These are phyloP conservation scores for Acromyrmex heyeri DNA, from an alignment of 1,140 invertebrate species.

Conservation along the genomic window DNA sequence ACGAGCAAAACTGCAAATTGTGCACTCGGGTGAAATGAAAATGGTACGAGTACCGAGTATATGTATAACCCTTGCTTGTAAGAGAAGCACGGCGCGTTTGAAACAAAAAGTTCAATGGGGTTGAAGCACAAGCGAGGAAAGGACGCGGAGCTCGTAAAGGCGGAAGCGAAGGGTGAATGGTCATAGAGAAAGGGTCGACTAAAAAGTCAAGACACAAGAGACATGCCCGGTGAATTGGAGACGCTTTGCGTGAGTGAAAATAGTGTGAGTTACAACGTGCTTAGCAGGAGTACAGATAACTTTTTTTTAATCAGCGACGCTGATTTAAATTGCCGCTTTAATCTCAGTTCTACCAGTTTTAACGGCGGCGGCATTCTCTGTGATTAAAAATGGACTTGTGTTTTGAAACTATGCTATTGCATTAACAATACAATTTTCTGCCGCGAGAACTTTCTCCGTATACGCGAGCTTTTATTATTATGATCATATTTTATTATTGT, in stretches of 20 bases:
- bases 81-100: slow-evolving; percentile 52
- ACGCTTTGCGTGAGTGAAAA: slow-evolving; percentile 29
- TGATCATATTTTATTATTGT: slow-evolving; percentile 1
- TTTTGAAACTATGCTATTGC: slow-evolving; percentile 55
- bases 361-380: background rate
- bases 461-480: background rate
- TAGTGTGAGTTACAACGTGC: slow-evolving; percentile 1
- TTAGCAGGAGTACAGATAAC: slow-evolving; percentile 20
- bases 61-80: slow-evolving; percentile 49
- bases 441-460: background rate
- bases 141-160: background rate
- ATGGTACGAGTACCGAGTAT: slow-evolving; percentile 60
- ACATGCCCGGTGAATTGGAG: slow-evolving; percentile 53
- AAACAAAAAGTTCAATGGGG: slow-evolving; percentile 52
- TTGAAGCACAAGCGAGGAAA: slow-evolving; percentile 17
- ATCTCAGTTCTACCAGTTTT: slow-evolving; percentile 34
- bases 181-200: slow-evolving; percentile 42
- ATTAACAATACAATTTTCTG: slow-evolving; percentile 52
- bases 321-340: slow-evolving; percentile 34
- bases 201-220: slow-evolving; percentile 69
- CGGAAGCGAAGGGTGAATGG: slow-evolving; percentile 23
- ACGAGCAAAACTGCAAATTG: slow-evolving; percentile 80
- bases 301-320: slow-evolving; percentile 36
- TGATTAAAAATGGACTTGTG: slow-evolving; percentile 55
- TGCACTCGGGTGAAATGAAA: slow-evolving; percentile 76